phyloP scores from a whole-genome alignment of 1,140 invertebrate species.

The Chelonus insularis region DNA sequence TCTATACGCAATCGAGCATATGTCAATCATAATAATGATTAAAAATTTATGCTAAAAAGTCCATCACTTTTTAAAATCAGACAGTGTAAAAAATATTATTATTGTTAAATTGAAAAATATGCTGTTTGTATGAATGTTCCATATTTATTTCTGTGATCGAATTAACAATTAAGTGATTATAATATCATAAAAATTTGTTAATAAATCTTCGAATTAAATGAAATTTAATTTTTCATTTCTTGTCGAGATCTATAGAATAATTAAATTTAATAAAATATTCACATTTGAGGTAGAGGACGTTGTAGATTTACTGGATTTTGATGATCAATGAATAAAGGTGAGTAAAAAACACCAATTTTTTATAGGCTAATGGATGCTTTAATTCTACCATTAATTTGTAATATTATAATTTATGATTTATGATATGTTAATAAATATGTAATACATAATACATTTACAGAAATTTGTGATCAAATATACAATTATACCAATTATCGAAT shows the following conservation, averaged over 20 bases:
- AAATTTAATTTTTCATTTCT: neutral
- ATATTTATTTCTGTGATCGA: constrained; percentile 36
- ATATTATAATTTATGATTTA: constrained; percentile 23
- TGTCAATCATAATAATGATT: constrained; percentile 5
- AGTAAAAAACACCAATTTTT: too few species aligned
- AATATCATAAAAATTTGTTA: too few species aligned
- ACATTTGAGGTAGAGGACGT: too few species aligned
- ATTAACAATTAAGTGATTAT: constrained; percentile 23
- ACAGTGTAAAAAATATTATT: constrained; percentile 10
- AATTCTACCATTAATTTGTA: too few species aligned
- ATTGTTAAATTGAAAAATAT: constrained; percentile 30
- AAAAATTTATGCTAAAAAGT: neutral
- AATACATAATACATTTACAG: constrained; percentile 31
- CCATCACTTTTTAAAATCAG: too few species aligned
- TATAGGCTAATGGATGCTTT: too few species aligned
- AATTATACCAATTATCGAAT: constrained; percentile 21
- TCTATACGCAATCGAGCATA: too few species aligned
- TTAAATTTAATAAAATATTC: too few species aligned
- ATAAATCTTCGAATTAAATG: constrained; percentile 30
- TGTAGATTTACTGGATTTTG: too few species aligned
- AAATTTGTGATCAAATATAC: constrained; percentile 31
- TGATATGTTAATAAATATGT: constrained; percentile 32
- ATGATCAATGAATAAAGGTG: too few species aligned
- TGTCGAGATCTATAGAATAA: too few species aligned
- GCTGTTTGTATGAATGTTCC: too few species aligned